phyloP scores from a whole-genome alignment of 1,140 invertebrate species.

The Ganaspis sp. region DNA sequence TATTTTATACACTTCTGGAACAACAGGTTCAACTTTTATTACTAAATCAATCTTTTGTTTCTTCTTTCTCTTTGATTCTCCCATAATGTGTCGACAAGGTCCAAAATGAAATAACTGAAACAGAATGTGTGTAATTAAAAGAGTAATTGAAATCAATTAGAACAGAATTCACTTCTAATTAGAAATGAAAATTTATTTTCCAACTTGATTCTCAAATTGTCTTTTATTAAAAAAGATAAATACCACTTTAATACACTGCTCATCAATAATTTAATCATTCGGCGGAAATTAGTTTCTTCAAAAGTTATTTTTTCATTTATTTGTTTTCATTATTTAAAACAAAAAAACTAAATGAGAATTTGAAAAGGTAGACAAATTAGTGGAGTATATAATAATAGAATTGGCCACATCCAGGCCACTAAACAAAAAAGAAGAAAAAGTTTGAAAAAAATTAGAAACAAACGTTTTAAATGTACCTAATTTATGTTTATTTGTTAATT shows the following conservation, averaged over 20 bases:
- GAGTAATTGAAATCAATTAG: background rate
- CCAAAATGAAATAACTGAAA: background rate
- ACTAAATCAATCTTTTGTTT: conserved; percentile 5
- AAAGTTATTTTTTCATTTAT: no score
- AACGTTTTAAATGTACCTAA: no score
- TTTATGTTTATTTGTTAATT: no score
- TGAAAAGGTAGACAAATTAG: no score
- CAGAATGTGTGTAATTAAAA: conserved; percentile 14
- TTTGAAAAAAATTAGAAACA: no score
- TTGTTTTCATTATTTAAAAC: no score
- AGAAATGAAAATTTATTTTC: background rate
- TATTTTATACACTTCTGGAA: conserved; percentile 95
- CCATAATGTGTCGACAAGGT: background rate
- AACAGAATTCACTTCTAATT: conserved; percentile 2
- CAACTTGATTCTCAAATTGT: no score
- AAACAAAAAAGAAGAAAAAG: no score
- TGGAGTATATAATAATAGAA: no score
- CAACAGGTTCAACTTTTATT: conserved; percentile 79
- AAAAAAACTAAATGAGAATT: no score
- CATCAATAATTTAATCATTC: background rate
- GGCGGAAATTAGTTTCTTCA: background rate
- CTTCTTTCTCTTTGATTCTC: background rate
- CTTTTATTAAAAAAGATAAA: no score
- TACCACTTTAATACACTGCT: background rate
- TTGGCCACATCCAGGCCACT: no score